Base-by-base conservation (phyloP, 2,797 vertebrate genomes). In the Gadopsis marmoratus region DNA sequence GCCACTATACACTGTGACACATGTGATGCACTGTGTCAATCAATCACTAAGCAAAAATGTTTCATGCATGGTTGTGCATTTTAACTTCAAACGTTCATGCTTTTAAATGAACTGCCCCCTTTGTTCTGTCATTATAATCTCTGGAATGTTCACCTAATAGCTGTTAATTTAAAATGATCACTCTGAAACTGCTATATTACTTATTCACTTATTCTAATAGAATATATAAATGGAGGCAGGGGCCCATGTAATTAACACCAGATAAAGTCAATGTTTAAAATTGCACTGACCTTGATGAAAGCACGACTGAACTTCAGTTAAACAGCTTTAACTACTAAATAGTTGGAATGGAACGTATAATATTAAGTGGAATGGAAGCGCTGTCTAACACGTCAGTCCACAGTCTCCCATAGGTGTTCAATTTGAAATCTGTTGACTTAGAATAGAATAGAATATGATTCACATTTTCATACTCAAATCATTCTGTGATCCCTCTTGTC, bases 191-290 rank as follows among this genome's bases (percentile, higher is more conserved):
- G n/a, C 47, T 37, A 37, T 41, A 68, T 84, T 70, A 78, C 48
- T 78, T 48, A 83, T 65, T 75, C 19, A 61, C 66, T 58, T 35
- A 21, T 48, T 71, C 35, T 80, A 59, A 64, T 73, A 56, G 41
- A 60, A 55, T 67, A 67, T 48, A 59, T 62, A 35, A 82, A 77
- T 39, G 59, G 69, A 73, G 31, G 71, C 71, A 78, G 56, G 59
- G 33, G 41, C n/a, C 70, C 74, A 75, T 86, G 58, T 75, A 69
- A 81, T 75, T 65, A 78, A 69, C n/a, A 69, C 12, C 33, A 41
- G 31, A 78, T 51, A 43, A 72, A 68, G 39, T 37, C 3, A 0
- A 65, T 59, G 37, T 54, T 59, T 54, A 55, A 75, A 50, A 65
- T 43, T 56, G 9, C 23, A 64, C 48, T 73, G 53, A 86, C 67